Conservation (phyloP, 2,113 vertebrate species). For the Rhinichthys klamathensis region DNA sequence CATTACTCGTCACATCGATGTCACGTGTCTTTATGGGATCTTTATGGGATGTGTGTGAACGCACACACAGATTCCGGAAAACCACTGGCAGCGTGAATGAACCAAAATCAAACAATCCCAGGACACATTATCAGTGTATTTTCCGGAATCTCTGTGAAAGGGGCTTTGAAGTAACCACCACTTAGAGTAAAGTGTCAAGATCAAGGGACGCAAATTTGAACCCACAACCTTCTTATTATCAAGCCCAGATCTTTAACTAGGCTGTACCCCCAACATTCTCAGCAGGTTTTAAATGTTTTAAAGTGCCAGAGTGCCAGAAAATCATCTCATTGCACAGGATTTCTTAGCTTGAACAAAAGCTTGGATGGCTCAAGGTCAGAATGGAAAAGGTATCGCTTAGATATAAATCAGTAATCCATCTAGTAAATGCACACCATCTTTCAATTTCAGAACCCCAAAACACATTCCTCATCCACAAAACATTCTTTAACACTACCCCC, state of each 20-base stretch:
- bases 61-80: no score
- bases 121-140: no score
- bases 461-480: constrained; percentile 3
- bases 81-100: no score
- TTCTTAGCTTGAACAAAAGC: neutral
- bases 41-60: no score
- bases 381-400: neutral
- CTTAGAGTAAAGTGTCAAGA: neutral
- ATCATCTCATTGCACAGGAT: neutral
- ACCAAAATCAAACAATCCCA: no score
- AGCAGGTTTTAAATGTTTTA: neutral
- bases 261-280: neutral
- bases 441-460: neutral
- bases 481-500: neutral
- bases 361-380: neutral
- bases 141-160: no score
- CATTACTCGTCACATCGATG: no score
- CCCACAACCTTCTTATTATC: neutral
- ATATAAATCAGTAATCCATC: constrained; percentile 17
- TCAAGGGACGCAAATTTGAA: neutral
- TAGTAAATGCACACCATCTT: neutral
- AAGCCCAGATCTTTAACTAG: neutral
- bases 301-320: neutral
- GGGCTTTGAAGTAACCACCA: neutral
- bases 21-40: no score